Percentiles rank a stretch among this genome's conserved stretches.
Evolutionary conservation across 2,113 vertebrate species (phyloP).

Genomic region (Chelonoidis abingdonii): DNA sequence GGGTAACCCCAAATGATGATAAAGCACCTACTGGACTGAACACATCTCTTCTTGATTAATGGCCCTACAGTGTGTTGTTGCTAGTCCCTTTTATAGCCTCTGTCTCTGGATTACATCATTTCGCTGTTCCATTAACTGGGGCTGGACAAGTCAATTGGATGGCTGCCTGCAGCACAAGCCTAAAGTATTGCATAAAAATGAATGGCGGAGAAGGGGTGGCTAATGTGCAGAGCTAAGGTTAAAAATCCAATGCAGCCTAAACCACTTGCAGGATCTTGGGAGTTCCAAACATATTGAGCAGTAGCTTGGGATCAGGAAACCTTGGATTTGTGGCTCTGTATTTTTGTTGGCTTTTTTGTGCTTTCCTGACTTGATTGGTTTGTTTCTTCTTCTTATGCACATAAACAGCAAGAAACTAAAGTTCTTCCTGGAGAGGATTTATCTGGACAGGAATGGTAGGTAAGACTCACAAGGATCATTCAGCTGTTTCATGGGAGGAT

Average conservation of each 20-base stretch:
- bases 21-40: neutral
- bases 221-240: neutral
- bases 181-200: neutral
- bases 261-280: neutral
- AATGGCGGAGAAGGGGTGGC: neutral
- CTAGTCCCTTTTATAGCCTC: neutral
- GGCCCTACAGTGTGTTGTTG: neutral
- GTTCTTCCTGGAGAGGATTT: neutral
- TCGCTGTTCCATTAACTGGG: neutral
- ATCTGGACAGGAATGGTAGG: neutral
- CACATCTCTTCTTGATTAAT: neutral
- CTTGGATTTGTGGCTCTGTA: neutral
- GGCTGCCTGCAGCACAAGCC: rapidly evolving
- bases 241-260: neutral
- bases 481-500: neutral
- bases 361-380: rapidly evolving
- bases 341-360: neutral
- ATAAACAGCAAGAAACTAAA: neutral
- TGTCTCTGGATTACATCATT: neutral
- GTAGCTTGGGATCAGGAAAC: rapidly evolving
- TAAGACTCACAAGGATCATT: neutral
- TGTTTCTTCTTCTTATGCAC: neutral
- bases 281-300: neutral
- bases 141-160: rapidly evolving
- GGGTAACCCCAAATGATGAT: neutral